A percentile compares a stretch with the other conserved stretches of the same genome.
phyloP scores from a whole-genome alignment of 2,888 invertebrate genomes.

The Mimumesa dahlbomi region DNA sequence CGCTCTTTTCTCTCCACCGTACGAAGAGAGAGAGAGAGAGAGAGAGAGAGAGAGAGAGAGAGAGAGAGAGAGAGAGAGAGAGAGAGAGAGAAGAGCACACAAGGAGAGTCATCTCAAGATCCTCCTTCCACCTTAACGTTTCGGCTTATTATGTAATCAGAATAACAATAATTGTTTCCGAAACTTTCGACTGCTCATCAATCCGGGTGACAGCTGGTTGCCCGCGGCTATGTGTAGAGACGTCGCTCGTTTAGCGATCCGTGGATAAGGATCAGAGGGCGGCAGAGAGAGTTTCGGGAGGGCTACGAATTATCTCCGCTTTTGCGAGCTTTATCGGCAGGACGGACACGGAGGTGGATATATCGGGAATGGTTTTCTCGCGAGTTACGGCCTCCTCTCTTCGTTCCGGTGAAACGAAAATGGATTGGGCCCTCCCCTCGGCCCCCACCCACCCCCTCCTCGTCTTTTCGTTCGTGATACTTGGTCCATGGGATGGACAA shows the following conservation, averaged over 20 bases:
- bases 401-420: neutral
- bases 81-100: too few relatives aligned
- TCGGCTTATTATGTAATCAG: slow-evolving; percentile 77
- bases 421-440: too few relatives aligned
- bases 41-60: too few relatives aligned
- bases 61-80: too few relatives aligned
- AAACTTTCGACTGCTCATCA: slow-evolving; percentile 75
- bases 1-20: slow-evolving; percentile 13
- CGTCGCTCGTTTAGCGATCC: slow-evolving; percentile 40
- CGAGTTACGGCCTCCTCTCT: slow-evolving; percentile 34
- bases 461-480: too few relatives aligned
- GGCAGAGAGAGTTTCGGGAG: slow-evolving; percentile 26
- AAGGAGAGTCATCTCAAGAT: neutral
- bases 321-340: slow-evolving; percentile 40
- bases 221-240: slow-evolving; percentile 47
- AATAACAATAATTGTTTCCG: slow-evolving; percentile 78
- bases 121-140: slow-evolving; percentile 35
- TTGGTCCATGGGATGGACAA: too few relatives aligned
- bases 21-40: too few relatives aligned
- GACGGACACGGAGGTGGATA: slow-evolving; percentile 12
- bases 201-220: slow-evolving; percentile 74
- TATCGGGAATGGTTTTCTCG: slow-evolving; percentile 41
- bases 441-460: too few relatives aligned
- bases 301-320: slow-evolving; percentile 43
- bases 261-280: slow-evolving; percentile 43